Percentiles rank a stretch among this genome's conserved stretches.
phyloP scores from a whole-genome alignment of 2,113 vertebrate genomes.

The Crotalus viridis region DNA sequence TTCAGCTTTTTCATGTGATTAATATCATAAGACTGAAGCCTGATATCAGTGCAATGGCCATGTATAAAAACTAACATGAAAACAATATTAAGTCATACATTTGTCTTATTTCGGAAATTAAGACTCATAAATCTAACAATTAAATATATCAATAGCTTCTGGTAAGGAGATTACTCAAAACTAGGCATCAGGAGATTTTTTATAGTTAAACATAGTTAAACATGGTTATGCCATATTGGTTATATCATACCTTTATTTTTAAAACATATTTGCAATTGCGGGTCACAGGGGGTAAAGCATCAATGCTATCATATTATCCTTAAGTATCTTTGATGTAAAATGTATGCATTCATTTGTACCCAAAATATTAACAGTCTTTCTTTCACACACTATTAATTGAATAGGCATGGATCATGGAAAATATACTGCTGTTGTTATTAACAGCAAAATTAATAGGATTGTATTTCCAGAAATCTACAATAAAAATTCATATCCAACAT shows the following conservation, averaged over 20 bases:
- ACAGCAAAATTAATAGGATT: no score
- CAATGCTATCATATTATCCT: neutral
- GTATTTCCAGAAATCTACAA: neutral
- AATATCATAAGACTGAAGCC: neutral
- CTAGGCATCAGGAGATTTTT: neutral
- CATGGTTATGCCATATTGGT: no score
- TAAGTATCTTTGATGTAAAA: neutral
- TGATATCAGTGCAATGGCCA: neutral
- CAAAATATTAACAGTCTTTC: neutral
- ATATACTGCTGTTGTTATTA: no score
- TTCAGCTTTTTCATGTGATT: slow-evolving; percentile 31
- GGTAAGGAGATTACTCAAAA: neutral
- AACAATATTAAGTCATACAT: neutral
- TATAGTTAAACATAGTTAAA: no score
- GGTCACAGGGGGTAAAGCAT: no score
- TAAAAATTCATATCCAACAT: neutral
- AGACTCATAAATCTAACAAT: neutral
- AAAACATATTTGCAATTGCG: no score
- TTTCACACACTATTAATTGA: neutral
- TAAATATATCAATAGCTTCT: neutral
- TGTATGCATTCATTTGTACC: neutral
- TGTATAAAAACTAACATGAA: rapidly evolving
- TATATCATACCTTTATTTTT: no score
- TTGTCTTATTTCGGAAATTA: neutral
- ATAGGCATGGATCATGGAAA: neutral